These are phyloP conservation scores for Eilema caniola DNA, from an alignment of 2,888 invertebrate species.

Conservation along the genomic window DNA sequence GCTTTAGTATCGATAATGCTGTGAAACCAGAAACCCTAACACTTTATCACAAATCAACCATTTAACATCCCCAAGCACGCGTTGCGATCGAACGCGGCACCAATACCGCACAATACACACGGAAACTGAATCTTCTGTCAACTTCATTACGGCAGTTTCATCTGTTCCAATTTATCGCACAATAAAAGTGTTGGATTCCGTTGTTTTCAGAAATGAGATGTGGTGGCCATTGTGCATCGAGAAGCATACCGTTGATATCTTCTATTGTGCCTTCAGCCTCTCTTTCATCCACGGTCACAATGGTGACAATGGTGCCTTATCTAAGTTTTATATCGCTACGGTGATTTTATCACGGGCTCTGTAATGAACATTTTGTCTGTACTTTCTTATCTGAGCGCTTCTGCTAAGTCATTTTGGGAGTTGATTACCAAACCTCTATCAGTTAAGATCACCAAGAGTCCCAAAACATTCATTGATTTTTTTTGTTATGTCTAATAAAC, in stretches of 20 bases:
- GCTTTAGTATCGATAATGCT: no score
- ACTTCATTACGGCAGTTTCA: constrained; percentile 66
- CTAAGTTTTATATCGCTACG: constrained; percentile 67
- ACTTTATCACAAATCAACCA: neutral
- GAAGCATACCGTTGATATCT: constrained; percentile 50
- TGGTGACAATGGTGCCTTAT: constrained; percentile 81
- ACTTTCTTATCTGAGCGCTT: constrained; percentile 7
- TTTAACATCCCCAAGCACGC: neutral
- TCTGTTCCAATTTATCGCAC: constrained; percentile 79
- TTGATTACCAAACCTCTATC: neutral
- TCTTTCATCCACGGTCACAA: constrained; percentile 74
- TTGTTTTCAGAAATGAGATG: constrained; percentile 79
- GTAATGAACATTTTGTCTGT: constrained; percentile 19
- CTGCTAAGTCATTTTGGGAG: constrained; percentile 19
- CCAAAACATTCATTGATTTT: neutral
- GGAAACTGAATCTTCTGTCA: constrained; percentile 50
- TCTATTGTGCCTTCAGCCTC: constrained; percentile 65
- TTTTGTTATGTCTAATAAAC: no score
- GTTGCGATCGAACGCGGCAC: constrained; percentile 17
- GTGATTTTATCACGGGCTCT: constrained; percentile 62
- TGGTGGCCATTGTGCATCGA: constrained; percentile 76
- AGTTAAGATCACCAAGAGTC: neutral
- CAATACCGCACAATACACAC: constrained; percentile 41
- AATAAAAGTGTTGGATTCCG: constrained; percentile 78
- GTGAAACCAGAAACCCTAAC: neutral